Evolutionary conservation across 2,797 vertebrate species (phyloP).

Genomic region (Neosilurus mollespiculum): DNA sequence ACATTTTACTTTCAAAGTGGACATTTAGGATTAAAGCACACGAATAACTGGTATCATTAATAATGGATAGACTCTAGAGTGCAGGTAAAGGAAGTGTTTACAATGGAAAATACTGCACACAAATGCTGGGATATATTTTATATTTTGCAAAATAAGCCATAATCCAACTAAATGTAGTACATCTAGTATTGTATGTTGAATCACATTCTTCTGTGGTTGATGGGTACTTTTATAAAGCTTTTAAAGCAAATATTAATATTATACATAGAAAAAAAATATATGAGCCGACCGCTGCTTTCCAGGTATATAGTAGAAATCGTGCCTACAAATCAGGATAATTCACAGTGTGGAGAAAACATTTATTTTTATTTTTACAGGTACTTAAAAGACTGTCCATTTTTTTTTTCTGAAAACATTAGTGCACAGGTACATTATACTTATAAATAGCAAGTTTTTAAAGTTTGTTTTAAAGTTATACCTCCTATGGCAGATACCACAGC

Average conservation of each 20-base stretch:
- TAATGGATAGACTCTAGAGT: slow-evolving; percentile 48
- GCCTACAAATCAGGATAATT: not conserved
- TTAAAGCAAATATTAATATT: slow-evolving; percentile 21
- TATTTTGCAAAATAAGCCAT: not conserved
- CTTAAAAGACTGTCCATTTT: not conserved
- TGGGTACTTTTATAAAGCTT: slow-evolving; percentile 24
- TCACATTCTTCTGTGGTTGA: slow-evolving; percentile 6
- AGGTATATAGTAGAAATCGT: slow-evolving; percentile 45
- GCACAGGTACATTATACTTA: not conserved
- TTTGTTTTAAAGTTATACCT: no score
- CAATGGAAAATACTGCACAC: slow-evolving; percentile 5
- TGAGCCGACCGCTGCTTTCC: slow-evolving; percentile 32
- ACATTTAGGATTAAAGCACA: slow-evolving; percentile 50
- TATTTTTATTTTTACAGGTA: not conserved
- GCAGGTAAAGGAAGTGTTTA: slow-evolving; percentile 40
- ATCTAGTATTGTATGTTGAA: slow-evolving; percentile 23
- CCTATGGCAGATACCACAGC: no score
- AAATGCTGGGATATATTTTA: not conserved
- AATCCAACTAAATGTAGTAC: slow-evolving; percentile 10
- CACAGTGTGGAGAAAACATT: not conserved
- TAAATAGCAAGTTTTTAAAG: no score
- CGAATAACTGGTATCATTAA: slow-evolving; percentile 50
- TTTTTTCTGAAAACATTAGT: not conserved
- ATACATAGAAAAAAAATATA: slow-evolving; percentile 36
- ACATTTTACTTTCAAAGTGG: slow-evolving; percentile 52